These are phyloP conservation scores for Aricia artaxerxes DNA, from an alignment of 2,888 invertebrate species.

Conservation along the genomic window DNA sequence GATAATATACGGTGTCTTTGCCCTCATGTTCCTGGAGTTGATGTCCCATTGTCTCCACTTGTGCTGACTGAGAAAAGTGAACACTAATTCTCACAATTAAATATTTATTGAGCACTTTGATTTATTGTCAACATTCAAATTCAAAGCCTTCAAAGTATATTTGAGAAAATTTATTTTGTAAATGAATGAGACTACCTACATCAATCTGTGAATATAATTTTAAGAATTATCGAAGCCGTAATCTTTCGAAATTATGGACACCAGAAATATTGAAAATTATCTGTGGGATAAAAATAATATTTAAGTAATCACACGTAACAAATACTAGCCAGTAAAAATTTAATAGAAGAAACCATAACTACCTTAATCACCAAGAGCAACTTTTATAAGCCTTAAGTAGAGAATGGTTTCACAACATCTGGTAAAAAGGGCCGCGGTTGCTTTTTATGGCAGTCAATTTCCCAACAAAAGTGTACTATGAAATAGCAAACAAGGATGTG, in stretches of 20 bases:
- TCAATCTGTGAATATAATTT: too few species aligned
- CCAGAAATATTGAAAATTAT: too few species aligned
- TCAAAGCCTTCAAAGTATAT: too few species aligned
- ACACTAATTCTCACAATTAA: conserved; percentile 1
- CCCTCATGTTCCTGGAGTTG: conserved; percentile 50
- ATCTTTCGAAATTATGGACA: too few species aligned
- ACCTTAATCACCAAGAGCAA: background rate
- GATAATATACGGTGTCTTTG: conserved; percentile 71
- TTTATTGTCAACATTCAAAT: background rate
- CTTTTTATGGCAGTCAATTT: conserved; percentile 24
- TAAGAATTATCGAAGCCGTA: too few species aligned
- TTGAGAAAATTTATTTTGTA: too few species aligned
- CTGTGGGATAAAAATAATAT: too few species aligned
- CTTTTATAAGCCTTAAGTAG: background rate
- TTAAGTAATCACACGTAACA: too few species aligned
- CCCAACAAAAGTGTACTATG: conserved; percentile 1
- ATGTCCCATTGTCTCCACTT: conserved; percentile 50
- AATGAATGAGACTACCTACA: too few species aligned
- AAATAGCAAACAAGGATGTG: conserved; percentile 37
- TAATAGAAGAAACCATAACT: background rate
- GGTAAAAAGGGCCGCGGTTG: background rate
- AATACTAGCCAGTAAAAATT: too few species aligned
- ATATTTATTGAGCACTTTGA: background rate
- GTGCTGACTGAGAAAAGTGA: conserved; percentile 45
- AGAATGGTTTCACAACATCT: background rate